phyloP scores from a whole-genome alignment of 2,797 vertebrate species.

The Zenarchopterus dispar region DNA sequence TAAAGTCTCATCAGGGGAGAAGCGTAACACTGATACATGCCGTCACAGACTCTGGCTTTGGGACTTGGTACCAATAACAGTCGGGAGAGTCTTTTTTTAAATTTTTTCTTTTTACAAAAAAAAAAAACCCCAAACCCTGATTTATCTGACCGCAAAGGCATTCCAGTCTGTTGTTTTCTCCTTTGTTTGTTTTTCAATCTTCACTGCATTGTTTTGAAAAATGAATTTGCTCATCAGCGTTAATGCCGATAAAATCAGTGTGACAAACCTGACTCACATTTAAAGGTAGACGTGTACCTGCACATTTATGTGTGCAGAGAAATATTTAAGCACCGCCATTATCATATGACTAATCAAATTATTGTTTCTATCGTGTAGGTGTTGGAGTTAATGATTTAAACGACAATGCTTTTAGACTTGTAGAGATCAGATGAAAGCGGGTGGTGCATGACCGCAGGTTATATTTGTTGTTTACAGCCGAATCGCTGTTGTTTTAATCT shows the following conservation, averaged over 20 bases:
- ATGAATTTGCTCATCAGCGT: constrained; percentile 14
- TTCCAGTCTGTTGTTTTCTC: constrained; percentile 18
- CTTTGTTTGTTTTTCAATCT: constrained; percentile 15
- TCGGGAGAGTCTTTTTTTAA: too few species aligned
- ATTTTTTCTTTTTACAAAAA: too few species aligned
- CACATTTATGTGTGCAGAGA: constrained; percentile 14
- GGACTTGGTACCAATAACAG: too few species aligned
- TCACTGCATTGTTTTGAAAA: constrained; percentile 21
- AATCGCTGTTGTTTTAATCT: constrained; percentile 8
- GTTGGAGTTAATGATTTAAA: constrained; percentile 40
- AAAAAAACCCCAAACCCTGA: too few species aligned
- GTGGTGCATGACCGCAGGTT: constrained; percentile 15
- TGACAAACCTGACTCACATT: constrained; percentile 28
- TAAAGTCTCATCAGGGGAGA: too few species aligned
- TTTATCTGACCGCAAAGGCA: constrained; percentile 7
- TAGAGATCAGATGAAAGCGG: constrained; percentile 37
- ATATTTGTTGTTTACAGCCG: constrained; percentile 29
- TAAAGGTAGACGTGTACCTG: neutral
- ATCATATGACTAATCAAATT: constrained; percentile 41
- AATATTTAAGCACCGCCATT: constrained; percentile 27
- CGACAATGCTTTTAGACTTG: constrained; percentile 42
- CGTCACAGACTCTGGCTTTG: too few species aligned
- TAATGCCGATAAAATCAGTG: neutral
- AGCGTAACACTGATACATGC: too few species aligned
- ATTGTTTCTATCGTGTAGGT: constrained; percentile 55